Conservation (phyloP, 1,140 invertebrate genomes). For the Diprion similis region DNA sequence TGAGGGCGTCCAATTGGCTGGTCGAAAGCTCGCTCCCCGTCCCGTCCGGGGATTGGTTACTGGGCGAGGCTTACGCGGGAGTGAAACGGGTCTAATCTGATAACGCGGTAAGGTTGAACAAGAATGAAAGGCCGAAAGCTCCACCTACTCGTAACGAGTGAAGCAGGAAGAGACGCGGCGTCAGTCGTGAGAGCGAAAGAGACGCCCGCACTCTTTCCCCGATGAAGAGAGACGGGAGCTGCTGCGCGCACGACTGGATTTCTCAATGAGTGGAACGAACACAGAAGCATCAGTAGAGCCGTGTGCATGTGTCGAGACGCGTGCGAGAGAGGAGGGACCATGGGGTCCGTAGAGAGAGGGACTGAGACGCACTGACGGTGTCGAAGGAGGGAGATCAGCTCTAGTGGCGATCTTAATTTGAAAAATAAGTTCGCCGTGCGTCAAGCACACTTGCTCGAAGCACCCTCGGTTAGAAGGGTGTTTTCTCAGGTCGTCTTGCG, state of each 20-base stretch:
- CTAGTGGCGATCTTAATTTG: constrained; percentile 54
- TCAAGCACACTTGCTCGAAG: constrained; percentile 59
- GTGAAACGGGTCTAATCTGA: constrained; percentile 31
- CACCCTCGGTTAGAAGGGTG: constrained; percentile 53
- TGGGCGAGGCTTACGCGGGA: constrained; percentile 53
- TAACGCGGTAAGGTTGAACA: constrained; percentile 31
- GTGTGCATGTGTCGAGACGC: constrained; percentile 8
- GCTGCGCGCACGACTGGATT: constrained; percentile 11
- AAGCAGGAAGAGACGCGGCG: neutral
- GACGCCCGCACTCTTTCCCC: constrained; percentile 10
- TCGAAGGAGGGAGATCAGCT: constrained; percentile 18
- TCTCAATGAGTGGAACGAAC: constrained; percentile 13
- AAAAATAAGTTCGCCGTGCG: constrained; percentile 50
- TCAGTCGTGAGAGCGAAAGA: constrained; percentile 18
- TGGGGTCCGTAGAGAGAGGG: constrained; percentile 9
- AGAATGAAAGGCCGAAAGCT: constrained; percentile 39
- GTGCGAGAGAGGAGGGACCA: constrained; percentile 26
- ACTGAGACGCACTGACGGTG: neutral
- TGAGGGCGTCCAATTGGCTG: neutral
- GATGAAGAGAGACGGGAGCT: constrained; percentile 15
- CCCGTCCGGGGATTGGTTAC: constrained; percentile 47
- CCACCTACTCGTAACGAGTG: constrained; percentile 45
- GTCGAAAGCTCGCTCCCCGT: constrained; percentile 1
- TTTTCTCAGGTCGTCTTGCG: constrained; percentile 28
- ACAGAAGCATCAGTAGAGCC: neutral